Evolutionary conservation across 2,888 invertebrate species (phyloP), one percentile per base, ranked within the genome.

Genomic region (Drosophila neonasuta): DNA sequence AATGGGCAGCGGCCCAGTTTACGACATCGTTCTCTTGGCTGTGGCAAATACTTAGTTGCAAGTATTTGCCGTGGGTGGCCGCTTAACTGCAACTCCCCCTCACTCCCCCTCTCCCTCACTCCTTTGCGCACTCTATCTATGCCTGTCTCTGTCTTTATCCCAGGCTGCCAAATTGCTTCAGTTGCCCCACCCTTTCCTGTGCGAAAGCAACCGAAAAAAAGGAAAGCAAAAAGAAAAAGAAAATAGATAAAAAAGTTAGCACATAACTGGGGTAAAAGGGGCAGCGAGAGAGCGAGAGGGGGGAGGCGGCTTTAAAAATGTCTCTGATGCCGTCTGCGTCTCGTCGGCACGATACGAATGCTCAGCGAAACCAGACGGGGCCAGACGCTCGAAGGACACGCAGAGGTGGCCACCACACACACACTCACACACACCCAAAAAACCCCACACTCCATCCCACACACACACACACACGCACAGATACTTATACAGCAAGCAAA

Each of bases 301-400:
- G 4, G 5, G 15, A 63, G 48, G 45, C 51, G 58, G 72, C 75
- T 72, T 75, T 72, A 74, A 75, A 67, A 66, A 15, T 67, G 67
- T 74, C 64, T 74, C 74, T 64, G 55, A 61, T 48, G 58, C 50
- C 58, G 70, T 70, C 70, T 74, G 66, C 42, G 54, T 56, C 71
- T 55, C 59, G 52, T 50, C 15, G 44, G 46, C 52, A 57, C 39
- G 32, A 58, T 50, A 57, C 71, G 54, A 71, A 70, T 60, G 60
- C 68, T 64, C 61, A 58, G 48, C 39, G 4, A 57, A 32, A 54
- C 63, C 77, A 70, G 66, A 70, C 71, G 67, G 55, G 51, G 64
- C 69, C 75, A 77, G 78, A 77, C 78, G 72, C 29, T 64, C 69
- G 74, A 77, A 71, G 74, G 77, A 77, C 74, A 66, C 77, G 56